phyloP scores from a whole-genome alignment of 2,797 vertebrate species.

The Pantherophis vulpinus region DNA sequence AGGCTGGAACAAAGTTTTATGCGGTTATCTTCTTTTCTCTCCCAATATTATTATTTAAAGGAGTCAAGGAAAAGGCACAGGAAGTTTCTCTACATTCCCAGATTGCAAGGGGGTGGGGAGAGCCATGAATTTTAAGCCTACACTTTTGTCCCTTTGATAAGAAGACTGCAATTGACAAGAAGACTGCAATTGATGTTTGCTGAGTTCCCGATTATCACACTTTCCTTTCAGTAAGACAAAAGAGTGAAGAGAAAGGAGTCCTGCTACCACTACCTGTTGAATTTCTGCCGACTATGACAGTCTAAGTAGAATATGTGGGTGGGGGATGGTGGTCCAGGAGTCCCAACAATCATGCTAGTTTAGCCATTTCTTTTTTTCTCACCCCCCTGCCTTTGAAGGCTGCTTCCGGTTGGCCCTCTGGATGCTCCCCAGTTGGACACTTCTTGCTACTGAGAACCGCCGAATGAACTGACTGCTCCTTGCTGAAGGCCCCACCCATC shows the following conservation, averaged over 20 bases:
- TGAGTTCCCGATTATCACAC: not conserved
- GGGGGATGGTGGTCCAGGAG: not conserved
- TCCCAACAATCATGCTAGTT: not conserved
- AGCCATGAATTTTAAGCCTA: not conserved
- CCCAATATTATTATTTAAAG: not conserved
- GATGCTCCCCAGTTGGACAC: not conserved
- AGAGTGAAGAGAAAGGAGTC: too few species aligned
- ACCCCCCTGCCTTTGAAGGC: not conserved
- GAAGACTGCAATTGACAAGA: not conserved
- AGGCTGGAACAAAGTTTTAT: conserved; percentile 45
- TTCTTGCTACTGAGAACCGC: not conserved
- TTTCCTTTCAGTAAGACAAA: not conserved
- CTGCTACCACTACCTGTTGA: not conserved
- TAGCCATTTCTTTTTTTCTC: not conserved
- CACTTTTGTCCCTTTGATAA: not conserved
- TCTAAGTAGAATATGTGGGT: not conserved
- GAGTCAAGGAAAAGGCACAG: not conserved
- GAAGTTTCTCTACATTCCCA: not conserved
- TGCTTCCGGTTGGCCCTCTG: not conserved
- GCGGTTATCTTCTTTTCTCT: not conserved
- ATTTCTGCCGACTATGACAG: not conserved
- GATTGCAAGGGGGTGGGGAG: too few species aligned
- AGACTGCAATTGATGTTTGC: not conserved
- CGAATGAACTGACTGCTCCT: not conserved
- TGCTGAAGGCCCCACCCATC: not conserved